Conservation (phyloP, 2,797 vertebrate species). For the Peromyscus aztecus region DNA sequence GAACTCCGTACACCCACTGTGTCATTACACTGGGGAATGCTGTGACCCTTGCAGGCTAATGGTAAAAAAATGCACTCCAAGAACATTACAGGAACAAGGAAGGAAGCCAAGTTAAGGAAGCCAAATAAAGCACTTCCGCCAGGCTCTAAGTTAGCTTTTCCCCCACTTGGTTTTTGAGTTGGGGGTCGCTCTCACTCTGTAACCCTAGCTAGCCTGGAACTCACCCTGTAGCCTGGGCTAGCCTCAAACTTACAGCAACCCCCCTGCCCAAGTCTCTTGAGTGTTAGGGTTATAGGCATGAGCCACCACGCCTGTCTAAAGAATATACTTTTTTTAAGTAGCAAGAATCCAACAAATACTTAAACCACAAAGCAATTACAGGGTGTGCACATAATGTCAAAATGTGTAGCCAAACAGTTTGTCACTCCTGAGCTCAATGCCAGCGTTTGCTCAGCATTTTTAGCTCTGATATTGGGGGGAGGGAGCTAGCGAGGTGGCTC, state of each 20-base stretch:
- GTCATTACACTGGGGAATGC: slow-evolving; percentile 48
- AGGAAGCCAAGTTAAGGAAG: slow-evolving; percentile 45
- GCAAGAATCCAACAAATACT: slow-evolving; percentile 74
- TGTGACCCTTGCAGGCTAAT: slow-evolving; percentile 29
- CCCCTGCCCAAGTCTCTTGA: background rate
- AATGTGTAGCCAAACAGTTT: background rate
- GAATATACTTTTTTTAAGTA: background rate
- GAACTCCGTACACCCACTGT: background rate
- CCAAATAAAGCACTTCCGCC: background rate
- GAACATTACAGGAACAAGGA: slow-evolving; percentile 34
- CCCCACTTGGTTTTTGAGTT: background rate
- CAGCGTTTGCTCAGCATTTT: background rate
- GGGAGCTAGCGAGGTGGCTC: background rate
- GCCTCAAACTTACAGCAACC: background rate
- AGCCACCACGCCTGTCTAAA: background rate
- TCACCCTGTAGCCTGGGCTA: background rate
- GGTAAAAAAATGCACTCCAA: slow-evolving; percentile 2
- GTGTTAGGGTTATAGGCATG: background rate
- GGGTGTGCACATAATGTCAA: background rate
- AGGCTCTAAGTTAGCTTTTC: slow-evolving; percentile 8
- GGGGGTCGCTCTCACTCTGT: background rate
- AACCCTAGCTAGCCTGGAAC: background rate
- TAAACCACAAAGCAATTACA: slow-evolving; percentile 41
- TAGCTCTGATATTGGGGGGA: background rate
- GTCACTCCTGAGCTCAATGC: background rate